phyloP scores from a whole-genome alignment of 1,140 invertebrate species.

The Vollenhovia emeryi region DNA sequence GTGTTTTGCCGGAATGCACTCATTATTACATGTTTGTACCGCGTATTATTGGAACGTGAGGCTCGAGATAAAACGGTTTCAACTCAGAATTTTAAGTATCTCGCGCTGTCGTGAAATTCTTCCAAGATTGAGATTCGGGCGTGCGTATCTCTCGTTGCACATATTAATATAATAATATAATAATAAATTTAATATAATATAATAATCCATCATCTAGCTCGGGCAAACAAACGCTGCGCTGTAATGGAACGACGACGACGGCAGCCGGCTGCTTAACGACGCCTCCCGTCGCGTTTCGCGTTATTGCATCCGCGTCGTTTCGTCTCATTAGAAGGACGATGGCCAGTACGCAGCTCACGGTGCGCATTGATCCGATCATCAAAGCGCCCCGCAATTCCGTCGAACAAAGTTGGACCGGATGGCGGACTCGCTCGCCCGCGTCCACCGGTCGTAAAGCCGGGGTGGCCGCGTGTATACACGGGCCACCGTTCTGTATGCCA shows the following conservation, averaged over 20 bases:
- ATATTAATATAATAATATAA: no score
- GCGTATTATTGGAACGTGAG: neutral
- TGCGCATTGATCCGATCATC: constrained; percentile 51
- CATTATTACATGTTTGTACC: neutral
- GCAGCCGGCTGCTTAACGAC: constrained; percentile 23
- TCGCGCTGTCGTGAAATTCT: no score
- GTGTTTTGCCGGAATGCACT: no score
- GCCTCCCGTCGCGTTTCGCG: neutral
- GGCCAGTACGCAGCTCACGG: constrained; percentile 10
- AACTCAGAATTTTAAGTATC: no score
- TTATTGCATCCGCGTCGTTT: constrained; percentile 52
- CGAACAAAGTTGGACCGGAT: constrained; percentile 54
- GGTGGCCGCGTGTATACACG: constrained; percentile 56
- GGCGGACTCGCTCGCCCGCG: constrained; percentile 1
- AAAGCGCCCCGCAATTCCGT: constrained; percentile 37
- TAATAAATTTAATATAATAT: no score
- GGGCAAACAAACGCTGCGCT: neutral
- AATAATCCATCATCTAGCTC: constrained; percentile 3
- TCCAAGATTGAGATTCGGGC: no score
- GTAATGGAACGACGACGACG: constrained; percentile 18
- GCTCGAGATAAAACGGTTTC: no score
- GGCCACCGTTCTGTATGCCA: neutral
- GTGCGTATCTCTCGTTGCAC: no score
- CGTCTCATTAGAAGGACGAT: constrained; percentile 37
- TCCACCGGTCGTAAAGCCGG: constrained; percentile 58